Conservation (phyloP, 2,113 vertebrate species). For the Gila orcuttii region DNA sequence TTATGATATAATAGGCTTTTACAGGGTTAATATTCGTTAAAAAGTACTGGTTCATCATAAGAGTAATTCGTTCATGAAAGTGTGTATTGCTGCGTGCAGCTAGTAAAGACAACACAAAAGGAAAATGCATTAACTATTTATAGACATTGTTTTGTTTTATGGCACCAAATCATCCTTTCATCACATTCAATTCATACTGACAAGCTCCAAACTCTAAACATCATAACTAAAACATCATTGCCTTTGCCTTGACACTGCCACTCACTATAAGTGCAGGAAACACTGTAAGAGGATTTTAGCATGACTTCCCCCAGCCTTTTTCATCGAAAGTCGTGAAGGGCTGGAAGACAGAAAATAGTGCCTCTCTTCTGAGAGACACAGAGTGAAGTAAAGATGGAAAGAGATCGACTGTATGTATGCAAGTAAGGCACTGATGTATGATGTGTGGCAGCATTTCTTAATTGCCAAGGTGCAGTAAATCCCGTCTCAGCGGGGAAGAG, state of each 20-base stretch:
- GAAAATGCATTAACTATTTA: constrained; percentile 8
- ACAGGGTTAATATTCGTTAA: neutral
- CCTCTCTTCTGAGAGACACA: neutral
- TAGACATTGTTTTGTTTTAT: neutral
- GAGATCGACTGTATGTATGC: neutral
- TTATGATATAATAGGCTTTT: too few species aligned
- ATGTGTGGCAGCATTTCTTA: constrained; percentile 24
- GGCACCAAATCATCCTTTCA: constrained; percentile 3
- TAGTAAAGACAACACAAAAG: neutral
- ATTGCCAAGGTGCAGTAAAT: constrained; percentile 37
- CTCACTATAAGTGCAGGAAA: neutral
- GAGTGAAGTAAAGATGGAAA: neutral
- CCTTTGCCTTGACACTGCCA: neutral
- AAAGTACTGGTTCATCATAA: neutral
- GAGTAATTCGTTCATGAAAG: neutral
- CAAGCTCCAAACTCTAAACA: neutral
- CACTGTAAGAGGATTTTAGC: neutral
- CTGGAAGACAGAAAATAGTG: too few species aligned
- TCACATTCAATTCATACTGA: neutral
- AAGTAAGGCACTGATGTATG: neutral
- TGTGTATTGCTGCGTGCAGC: neutral
- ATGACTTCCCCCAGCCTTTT: neutral
- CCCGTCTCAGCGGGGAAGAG: constrained; percentile 25
- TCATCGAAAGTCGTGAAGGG: neutral
- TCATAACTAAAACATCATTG: neutral